Evolutionary conservation across 2,797 vertebrate genomes (phyloP).

Genomic region (Sebastes matsubarae): DNA sequence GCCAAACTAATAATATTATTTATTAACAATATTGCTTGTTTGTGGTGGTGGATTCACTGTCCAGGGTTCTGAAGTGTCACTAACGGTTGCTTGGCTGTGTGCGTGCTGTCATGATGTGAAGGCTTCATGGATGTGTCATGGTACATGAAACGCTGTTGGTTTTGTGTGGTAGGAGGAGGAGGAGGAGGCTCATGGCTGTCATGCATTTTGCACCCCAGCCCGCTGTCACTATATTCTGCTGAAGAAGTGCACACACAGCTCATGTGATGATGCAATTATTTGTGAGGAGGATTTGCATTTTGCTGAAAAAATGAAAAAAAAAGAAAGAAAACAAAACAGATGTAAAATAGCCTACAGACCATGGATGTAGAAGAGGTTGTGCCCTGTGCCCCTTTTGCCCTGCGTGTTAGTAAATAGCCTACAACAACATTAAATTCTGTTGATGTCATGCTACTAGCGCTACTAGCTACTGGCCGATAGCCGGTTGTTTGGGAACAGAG

Average conservation of each 20-base stretch:
- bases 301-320: background rate
- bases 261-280: background rate
- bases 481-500: too few relatives aligned
- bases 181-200: too few relatives aligned
- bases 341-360: too few relatives aligned
- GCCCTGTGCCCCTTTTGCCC: too few relatives aligned
- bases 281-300: background rate
- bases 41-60: background rate
- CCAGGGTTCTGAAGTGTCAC: background rate
- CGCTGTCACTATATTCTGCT: too few relatives aligned
- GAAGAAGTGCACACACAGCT: background rate
- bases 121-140: background rate
- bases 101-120: background rate
- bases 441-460: accelerated
- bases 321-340: too few relatives aligned
- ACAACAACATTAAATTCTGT: too few relatives aligned
- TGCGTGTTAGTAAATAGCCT: too few relatives aligned
- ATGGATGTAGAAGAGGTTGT: too few relatives aligned
- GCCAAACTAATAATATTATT: background rate
- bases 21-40: background rate
- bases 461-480: too few relatives aligned
- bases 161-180: background rate
- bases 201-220: background rate
- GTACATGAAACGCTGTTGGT: background rate
- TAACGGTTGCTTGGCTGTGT: background rate